phyloP scores from a whole-genome alignment of 2,797 vertebrate genomes.

The Scolopax rusticola region DNA sequence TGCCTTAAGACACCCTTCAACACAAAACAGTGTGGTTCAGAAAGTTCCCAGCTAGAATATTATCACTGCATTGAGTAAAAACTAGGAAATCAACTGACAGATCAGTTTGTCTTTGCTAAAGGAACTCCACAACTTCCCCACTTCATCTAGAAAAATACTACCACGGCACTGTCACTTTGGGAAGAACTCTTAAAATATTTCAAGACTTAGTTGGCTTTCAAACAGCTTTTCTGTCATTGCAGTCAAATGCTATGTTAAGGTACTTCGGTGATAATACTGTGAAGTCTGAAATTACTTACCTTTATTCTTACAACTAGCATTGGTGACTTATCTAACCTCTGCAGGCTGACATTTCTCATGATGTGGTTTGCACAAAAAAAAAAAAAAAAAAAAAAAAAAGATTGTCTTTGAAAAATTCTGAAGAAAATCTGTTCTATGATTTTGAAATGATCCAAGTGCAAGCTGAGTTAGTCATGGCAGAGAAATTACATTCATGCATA shows the following conservation, averaged over 20 bases:
- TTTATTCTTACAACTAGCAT: neutral
- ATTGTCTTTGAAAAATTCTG: neutral
- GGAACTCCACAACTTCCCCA: neutral
- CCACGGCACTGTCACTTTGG: neutral
- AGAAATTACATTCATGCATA: neutral
- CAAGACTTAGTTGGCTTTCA: neutral
- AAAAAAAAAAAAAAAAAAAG: neutral
- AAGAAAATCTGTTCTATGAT: neutral
- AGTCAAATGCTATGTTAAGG: neutral
- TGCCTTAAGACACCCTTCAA: neutral
- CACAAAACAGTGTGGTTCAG: neutral
- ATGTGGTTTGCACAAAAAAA: neutral
- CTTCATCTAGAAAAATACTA: neutral
- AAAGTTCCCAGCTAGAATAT: neutral
- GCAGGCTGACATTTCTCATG: conserved; percentile 2
- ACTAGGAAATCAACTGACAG: neutral
- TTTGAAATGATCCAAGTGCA: neutral
- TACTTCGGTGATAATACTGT: neutral
- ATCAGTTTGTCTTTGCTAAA: neutral
- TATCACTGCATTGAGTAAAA: neutral
- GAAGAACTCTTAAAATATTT: neutral
- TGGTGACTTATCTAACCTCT: neutral
- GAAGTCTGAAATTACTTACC: neutral
- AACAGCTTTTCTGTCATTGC: neutral
- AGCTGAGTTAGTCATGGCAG: neutral